Evolutionary conservation across 2,888 invertebrate genomes (phyloP).

Genomic region (Subacronicta megacephala): DNA sequence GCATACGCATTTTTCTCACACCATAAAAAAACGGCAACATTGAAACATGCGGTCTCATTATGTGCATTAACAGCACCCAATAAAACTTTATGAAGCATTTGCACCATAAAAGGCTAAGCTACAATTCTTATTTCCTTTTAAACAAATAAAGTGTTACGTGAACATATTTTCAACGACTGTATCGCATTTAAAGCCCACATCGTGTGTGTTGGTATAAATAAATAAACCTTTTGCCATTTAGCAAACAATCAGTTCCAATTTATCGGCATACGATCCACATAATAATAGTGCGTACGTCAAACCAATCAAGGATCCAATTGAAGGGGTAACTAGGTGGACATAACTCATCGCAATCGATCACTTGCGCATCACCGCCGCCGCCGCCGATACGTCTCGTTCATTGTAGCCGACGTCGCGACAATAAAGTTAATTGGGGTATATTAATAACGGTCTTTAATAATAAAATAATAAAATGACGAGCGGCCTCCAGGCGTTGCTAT

Average conservation of each 20-base stretch:
- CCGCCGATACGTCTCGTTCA: constrained; percentile 81
- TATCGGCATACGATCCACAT: constrained; percentile 75
- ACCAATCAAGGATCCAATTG: constrained; percentile 88
- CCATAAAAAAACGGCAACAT: constrained; percentile 70
- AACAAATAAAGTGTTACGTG: constrained; percentile 58
- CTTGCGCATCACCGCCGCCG: constrained; percentile 72
- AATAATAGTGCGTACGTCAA: constrained; percentile 84
- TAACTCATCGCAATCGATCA: constrained; percentile 85
- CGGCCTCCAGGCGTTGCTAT: constrained; percentile 69
- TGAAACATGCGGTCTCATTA: constrained; percentile 69
- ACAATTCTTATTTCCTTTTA: constrained; percentile 64
- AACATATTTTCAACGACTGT: constrained; percentile 43
- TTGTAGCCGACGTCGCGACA: constrained; percentile 83
- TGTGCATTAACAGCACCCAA: constrained; percentile 69
- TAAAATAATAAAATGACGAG: constrained; percentile 83
- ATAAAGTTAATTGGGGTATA: constrained; percentile 86
- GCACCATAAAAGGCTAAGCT: constrained; percentile 66
- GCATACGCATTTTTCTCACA: constrained; percentile 78
- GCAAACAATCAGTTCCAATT: constrained; percentile 84
- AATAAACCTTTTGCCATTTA: constrained; percentile 66
- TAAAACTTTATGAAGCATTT: constrained; percentile 72
- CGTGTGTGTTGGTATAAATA: constrained; percentile 45
- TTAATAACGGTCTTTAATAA: constrained; percentile 84
- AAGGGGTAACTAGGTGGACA: constrained; percentile 88
- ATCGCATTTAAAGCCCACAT: constrained; percentile 42